Evolutionary conservation across 2,113 vertebrate species (phyloP).

Genomic region (Phycodurus eques): DNA sequence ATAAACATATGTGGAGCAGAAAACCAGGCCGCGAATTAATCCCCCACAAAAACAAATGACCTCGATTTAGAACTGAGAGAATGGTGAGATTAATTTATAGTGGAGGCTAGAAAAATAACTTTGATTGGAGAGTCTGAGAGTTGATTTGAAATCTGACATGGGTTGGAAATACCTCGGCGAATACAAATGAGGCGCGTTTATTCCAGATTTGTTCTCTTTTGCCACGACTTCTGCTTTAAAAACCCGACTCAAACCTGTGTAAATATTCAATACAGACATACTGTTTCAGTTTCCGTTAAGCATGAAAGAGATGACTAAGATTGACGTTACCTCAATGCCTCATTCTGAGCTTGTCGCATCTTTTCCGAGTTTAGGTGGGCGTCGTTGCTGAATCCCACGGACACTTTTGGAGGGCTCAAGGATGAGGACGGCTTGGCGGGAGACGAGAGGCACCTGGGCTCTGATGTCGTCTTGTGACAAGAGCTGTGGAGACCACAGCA

Average conservation of each 20-base stretch:
- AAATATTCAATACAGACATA: conserved; percentile 3
- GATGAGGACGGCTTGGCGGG: conserved; percentile 30
- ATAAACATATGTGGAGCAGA: conserved; percentile 32
- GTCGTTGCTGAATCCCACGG: conserved; percentile 9
- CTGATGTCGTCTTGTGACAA: conserved; percentile 45
- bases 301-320: not conserved
- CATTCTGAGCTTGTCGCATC: conserved; percentile 53
- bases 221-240: not conserved
- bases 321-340: conserved; percentile 69
- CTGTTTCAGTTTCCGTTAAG: not conserved
- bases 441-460: conserved; percentile 72
- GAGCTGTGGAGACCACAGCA: conserved; percentile 15
- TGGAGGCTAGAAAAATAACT: conserved; percentile 39
- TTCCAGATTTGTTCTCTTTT: not conserved
- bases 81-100: conserved; percentile 44
- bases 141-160: conserved; percentile 46
- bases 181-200: conserved; percentile 1
- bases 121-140: conserved; percentile 45
- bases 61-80: conserved; percentile 26
- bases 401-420: conserved; percentile 19
- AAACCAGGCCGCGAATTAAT: conserved; percentile 40
- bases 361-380: conserved; percentile 37
- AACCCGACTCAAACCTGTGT: not conserved
- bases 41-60: conserved; percentile 44
- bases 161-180: conserved; percentile 43